Base-by-base conservation (phyloP, 2,797 vertebrate genomes). In the Xenentodon cancila region DNA sequence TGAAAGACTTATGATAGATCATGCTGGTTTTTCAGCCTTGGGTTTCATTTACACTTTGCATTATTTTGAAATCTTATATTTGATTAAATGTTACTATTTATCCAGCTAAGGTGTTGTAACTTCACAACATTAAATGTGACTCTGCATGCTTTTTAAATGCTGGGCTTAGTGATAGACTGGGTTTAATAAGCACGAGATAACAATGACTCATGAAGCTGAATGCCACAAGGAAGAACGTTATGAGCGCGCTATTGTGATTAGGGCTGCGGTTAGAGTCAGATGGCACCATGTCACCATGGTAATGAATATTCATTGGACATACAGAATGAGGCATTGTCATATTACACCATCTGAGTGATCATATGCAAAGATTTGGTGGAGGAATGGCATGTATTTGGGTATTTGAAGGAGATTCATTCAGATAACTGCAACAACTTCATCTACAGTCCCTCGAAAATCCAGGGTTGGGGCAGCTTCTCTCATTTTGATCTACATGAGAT, bases 251-350 rank as follows among this genome's bases (percentile, higher is more conserved):
- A 59, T 79, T 90, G 82, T 81, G 56, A 59, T 8, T 1, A 4
- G 4, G 63, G 37, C 48, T 9, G 56, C 40, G 51, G 55, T 74
- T 53, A 71, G 69, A 65, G 73, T 85, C 71, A 84, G 63, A 76
- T 9, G 71, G 16, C 15, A 2, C 57, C 16, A 7, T 40, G 68
- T 74, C 73, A 65, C 48, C 25, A 50, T 27, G 22, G 7, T 27
- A 19, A 74, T 84, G 53, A 84, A 84, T 85, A 87, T 84, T 81
- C 53, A 85, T 74, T 27, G 4, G 0, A 0, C n/a, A 59, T 37
- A 71, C 45, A 81, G 34, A 75, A 63, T 30, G 15, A 60, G 16
- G 62, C 53, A 78, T 81, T 88, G 80, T 88, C 52, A 55, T 11
- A 40, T 22, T 48, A 42, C 3, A 18, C 44, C 20, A 21, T 53